phyloP scores from a whole-genome alignment of 2,888 invertebrate species.

The Sericinus montela region DNA sequence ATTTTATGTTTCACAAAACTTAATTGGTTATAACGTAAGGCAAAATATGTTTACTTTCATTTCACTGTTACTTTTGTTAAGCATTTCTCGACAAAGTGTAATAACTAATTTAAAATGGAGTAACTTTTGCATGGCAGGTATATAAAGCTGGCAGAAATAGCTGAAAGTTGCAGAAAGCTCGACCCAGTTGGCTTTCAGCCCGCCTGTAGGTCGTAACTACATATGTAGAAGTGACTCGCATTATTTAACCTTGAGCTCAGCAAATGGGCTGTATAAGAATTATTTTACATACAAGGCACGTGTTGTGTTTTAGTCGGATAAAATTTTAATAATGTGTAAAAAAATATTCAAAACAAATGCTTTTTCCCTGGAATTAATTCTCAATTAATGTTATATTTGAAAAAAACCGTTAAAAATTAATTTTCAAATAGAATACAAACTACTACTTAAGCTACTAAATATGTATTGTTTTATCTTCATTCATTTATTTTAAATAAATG shows the following conservation, averaged over 20 bases:
- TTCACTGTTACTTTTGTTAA: slow-evolving; percentile 7
- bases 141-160: slow-evolving; percentile 47
- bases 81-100: background rate
- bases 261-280: slow-evolving; percentile 1
- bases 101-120: slow-evolving; percentile 18
- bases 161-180: slow-evolving; percentile 68
- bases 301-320: too few species aligned
- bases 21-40: background rate
- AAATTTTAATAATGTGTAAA: too few species aligned
- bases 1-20: background rate
- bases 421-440: too few species aligned
- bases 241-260: slow-evolving; percentile 48
- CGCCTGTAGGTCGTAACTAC: slow-evolving; percentile 48
- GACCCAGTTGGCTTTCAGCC: slow-evolving; percentile 74
- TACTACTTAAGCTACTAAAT: too few species aligned
- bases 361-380: too few species aligned
- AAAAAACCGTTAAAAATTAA: too few species aligned
- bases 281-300: too few species aligned
- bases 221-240: slow-evolving; percentile 40
- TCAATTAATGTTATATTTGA: too few species aligned
- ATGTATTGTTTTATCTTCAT: too few species aligned
- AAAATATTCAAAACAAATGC: too few species aligned
- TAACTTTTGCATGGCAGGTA: slow-evolving; percentile 32
- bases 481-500: too few species aligned
- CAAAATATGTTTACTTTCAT: background rate